Conservation (phyloP, 2,888 invertebrate genomes). For the Volucella inanis region DNA sequence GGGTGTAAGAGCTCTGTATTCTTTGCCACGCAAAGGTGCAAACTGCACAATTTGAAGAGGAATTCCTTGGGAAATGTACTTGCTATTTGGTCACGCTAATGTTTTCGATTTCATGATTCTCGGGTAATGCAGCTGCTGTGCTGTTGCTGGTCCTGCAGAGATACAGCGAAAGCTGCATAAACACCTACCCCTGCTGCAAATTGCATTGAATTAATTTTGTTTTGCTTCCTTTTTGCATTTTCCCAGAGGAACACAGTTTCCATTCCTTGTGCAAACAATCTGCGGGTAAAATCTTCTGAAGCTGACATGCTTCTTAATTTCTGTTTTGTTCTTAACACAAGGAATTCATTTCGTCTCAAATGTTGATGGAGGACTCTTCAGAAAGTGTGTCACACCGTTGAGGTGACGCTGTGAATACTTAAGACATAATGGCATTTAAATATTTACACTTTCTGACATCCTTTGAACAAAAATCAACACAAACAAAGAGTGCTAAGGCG, state of each 20-base stretch:
- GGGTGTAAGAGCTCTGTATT: constrained; percentile 30
- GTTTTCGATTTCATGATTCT: constrained; percentile 46
- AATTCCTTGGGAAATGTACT: constrained; percentile 44
- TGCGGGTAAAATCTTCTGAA: constrained; percentile 63
- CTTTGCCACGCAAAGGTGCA: constrained; percentile 60
- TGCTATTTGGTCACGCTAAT: constrained; percentile 56
- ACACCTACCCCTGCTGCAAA: neutral
- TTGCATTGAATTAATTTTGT: constrained; percentile 27
- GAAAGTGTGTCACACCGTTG: constrained; percentile 56
- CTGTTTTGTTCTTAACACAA: constrained; percentile 50
- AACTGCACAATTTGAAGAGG: constrained; percentile 41
- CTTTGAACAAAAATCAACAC: too few relatives aligned
- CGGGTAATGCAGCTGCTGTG: constrained; percentile 4
- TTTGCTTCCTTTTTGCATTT: constrained; percentile 42
- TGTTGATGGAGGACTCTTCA: constrained; percentile 51
- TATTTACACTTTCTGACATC: constrained; percentile 11
- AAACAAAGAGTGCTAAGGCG: too few relatives aligned
- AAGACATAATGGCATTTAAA: constrained; percentile 50
- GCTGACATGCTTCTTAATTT: constrained; percentile 71
- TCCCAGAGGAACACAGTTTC: constrained; percentile 41
- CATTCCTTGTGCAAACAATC: constrained; percentile 68
- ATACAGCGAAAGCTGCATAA: constrained; percentile 20
- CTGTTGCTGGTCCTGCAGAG: neutral
- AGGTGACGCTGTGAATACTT: constrained; percentile 29
- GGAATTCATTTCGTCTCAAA: constrained; percentile 58